phyloP scores from a whole-genome alignment of 2,888 invertebrate species.

The Xestobium rufovillosum region DNA sequence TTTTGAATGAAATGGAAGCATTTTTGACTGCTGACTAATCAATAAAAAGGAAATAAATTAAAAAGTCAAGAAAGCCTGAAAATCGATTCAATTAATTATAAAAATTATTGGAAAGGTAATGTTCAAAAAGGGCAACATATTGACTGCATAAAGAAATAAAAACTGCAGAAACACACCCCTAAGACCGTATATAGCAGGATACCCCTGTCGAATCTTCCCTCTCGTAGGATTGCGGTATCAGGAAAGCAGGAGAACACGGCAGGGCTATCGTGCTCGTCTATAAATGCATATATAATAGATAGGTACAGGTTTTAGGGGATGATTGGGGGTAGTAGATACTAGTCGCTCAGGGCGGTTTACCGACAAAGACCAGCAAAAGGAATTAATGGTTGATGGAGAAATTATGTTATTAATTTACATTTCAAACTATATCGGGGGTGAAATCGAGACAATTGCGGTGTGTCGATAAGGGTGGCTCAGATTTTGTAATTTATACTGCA shows the following conservation, averaged over 20 bases:
- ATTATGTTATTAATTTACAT: slow-evolving; percentile 35
- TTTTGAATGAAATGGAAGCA: too few relatives aligned
- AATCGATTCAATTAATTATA: too few relatives aligned
- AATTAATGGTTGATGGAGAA: slow-evolving; percentile 33
- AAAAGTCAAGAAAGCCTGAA: too few relatives aligned
- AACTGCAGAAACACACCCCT: too few relatives aligned
- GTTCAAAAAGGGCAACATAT: too few relatives aligned
- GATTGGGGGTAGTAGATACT: slow-evolving; percentile 17
- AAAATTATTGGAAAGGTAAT: too few relatives aligned
- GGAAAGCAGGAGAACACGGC: slow-evolving; percentile 28
- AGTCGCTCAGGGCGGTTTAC: slow-evolving; percentile 22
- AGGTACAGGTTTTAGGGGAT: slow-evolving; percentile 24
- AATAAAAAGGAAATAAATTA: too few relatives aligned
- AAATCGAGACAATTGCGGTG: too few relatives aligned
- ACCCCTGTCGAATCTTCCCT: slow-evolving; percentile 22
- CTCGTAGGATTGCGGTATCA: slow-evolving; percentile 30
- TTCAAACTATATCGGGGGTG: slow-evolving; percentile 28
- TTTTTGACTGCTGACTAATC: too few relatives aligned
- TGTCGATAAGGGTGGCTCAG: too few relatives aligned
- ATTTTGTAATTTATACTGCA: too few relatives aligned
- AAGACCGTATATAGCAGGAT: slow-evolving; percentile 16
- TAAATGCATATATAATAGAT: slow-evolving; percentile 33
- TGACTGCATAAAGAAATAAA: too few relatives aligned
- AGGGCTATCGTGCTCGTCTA: slow-evolving; percentile 25
- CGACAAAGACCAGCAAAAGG: slow-evolving; percentile 19